phyloP scores from a whole-genome alignment of 1,140 invertebrate genomes.

The Dreissena rostriformis region DNA sequence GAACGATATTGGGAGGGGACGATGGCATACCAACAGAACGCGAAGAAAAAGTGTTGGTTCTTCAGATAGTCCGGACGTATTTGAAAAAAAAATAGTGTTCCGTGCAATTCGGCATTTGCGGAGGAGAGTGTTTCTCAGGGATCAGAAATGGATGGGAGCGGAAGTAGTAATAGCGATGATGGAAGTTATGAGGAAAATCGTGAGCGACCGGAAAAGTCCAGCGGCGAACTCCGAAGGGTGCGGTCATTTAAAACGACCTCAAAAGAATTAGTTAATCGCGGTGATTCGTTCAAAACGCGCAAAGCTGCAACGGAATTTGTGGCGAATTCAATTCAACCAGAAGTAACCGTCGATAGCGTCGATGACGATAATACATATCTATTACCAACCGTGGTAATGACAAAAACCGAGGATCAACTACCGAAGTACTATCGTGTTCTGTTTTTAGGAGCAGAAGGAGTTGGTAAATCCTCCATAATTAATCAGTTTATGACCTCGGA shows the following conservation, averaged over 20 bases:
- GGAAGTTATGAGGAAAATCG: constrained; percentile 7
- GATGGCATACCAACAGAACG: not conserved
- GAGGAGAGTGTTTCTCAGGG: not conserved
- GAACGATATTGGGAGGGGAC: not conserved
- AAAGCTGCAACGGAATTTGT: not conserved
- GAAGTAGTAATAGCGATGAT: not conserved
- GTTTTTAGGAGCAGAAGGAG: constrained; percentile 91
- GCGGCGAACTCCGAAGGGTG: constrained; percentile 82
- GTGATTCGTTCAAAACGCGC: constrained; percentile 88
- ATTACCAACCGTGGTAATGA: not conserved
- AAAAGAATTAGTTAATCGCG: constrained; percentile 93
- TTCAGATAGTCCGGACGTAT: not conserved
- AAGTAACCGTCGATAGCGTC: too few species aligned
- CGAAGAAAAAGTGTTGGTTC: not conserved
- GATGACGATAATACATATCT: not conserved
- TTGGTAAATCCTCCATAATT: constrained; percentile 92
- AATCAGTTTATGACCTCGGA: constrained; percentile 96
- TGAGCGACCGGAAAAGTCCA: constrained; percentile 25
- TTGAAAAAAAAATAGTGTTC: not conserved
- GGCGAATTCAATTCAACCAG: too few species aligned
- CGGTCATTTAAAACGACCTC: constrained; percentile 93
- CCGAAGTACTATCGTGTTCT: constrained; percentile 86
- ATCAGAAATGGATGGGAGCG: not conserved
- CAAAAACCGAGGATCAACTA: constrained; percentile 6
- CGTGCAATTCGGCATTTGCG: not conserved